These are phyloP conservation scores for Mus pahari DNA, from an alignment of 2,113 vertebrate species.

Conservation along the genomic window DNA sequence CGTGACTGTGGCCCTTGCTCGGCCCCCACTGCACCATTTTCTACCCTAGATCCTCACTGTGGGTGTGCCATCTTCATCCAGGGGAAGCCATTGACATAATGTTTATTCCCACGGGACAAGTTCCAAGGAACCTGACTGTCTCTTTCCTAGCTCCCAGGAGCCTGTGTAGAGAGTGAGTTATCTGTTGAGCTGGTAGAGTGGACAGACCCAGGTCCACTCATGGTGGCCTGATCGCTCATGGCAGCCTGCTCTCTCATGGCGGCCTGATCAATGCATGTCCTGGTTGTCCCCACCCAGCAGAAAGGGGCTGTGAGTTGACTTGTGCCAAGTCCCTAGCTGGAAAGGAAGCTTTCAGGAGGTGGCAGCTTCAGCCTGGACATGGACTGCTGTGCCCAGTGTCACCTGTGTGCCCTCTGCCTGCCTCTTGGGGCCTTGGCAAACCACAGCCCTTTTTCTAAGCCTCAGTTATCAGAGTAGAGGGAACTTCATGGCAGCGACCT, in stretches of 20 bases:
- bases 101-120: not conserved
- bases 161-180: not conserved
- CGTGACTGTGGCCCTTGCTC: not conserved
- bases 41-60: not conserved
- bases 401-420: not conserved
- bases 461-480: rapidly evolving
- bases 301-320: not conserved
- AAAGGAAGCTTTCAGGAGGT: not conserved
- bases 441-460: not conserved
- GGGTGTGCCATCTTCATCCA: rapidly evolving
- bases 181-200: not conserved
- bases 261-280: not conserved
- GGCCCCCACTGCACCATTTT: not conserved
- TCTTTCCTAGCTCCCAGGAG: not conserved
- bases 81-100: not conserved
- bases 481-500: not conserved
- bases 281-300: rapidly evolving
- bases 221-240: too few species aligned
- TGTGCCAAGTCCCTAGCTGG: not conserved
- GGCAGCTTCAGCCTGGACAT: not conserved
- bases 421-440: not conserved
- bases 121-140: rapidly evolving
- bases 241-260: not conserved
- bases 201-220: not conserved
- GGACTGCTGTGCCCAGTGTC: not conserved